Conservation (phyloP, 2,113 vertebrate genomes). For the Chrysemys picta region DNA sequence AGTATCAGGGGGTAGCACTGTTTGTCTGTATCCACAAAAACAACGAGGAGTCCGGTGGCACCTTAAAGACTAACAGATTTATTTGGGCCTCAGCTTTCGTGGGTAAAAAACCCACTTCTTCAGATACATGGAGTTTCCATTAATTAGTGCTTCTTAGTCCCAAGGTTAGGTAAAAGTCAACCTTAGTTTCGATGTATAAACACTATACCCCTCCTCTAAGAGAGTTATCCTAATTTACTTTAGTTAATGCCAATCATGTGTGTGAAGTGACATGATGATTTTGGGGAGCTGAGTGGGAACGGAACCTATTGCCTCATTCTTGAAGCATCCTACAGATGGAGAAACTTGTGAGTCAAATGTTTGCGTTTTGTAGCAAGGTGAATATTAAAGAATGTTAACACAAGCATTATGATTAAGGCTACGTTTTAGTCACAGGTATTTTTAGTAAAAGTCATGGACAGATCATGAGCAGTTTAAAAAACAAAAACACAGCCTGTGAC, state of each 20-base stretch:
- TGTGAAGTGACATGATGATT: neutral
- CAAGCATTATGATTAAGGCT: neutral
- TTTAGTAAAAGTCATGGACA: too few species aligned
- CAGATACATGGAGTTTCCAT: too few species aligned
- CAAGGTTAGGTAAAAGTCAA: neutral
- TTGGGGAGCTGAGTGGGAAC: neutral
- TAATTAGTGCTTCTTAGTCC: neutral
- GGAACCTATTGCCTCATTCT: neutral
- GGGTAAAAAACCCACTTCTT: too few species aligned
- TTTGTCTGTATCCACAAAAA: too few species aligned
- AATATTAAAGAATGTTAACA: neutral
- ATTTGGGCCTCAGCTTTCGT: too few species aligned
- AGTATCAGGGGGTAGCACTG: too few species aligned
- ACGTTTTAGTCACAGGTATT: too few species aligned
- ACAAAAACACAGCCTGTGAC: too few species aligned
- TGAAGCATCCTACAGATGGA: neutral
- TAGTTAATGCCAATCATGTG: neutral
- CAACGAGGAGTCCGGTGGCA: too few species aligned
- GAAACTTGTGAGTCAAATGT: neutral
- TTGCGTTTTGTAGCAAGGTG: neutral
- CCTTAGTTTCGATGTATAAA: neutral
- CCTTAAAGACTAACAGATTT: too few species aligned
- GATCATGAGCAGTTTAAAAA: too few species aligned
- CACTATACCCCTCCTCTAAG: neutral
- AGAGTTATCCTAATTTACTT: neutral